phyloP scores from a whole-genome alignment of 2,888 invertebrate genomes.

The Nomada hirtipes region DNA sequence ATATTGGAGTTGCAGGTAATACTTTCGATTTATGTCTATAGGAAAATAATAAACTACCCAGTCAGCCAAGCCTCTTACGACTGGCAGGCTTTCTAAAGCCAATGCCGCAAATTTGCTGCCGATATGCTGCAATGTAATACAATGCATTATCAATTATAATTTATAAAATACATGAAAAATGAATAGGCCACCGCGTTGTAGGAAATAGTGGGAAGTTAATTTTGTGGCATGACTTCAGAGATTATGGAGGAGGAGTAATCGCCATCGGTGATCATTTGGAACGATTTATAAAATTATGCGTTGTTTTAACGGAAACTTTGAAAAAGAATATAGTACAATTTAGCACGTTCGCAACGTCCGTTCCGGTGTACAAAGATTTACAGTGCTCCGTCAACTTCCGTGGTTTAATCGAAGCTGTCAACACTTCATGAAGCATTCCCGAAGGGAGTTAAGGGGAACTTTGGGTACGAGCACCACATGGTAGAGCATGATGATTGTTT shows the following conservation, averaged over 20 bases:
- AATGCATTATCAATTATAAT: no score
- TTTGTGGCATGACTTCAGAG: neutral
- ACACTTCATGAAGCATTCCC: conserved; percentile 74
- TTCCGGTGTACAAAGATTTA: conserved; percentile 57
- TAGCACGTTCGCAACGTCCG: neutral
- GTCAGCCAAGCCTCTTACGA: no score
- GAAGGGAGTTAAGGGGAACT: conserved; percentile 47
- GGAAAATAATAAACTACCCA: no score
- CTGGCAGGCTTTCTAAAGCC: no score
- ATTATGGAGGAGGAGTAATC: neutral
- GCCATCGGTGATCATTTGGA: neutral
- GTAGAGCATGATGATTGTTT: conserved; percentile 70
- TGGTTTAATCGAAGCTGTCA: conserved; percentile 76
- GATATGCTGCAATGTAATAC: no score
- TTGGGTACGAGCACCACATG: conserved; percentile 69
- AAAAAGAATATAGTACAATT: neutral
- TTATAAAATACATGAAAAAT: neutral
- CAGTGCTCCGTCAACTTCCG: conserved; percentile 70
- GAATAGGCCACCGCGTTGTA: neutral
- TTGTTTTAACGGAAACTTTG: neutral
- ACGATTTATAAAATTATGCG: conserved; percentile 1
- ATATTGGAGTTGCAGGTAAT: no score
- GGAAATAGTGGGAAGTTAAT: neutral
- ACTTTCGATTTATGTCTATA: no score
- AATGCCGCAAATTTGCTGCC: no score